Base-by-base conservation (phyloP, 2,797 vertebrate species). In the Ambastaia sidthimunki region DNA sequence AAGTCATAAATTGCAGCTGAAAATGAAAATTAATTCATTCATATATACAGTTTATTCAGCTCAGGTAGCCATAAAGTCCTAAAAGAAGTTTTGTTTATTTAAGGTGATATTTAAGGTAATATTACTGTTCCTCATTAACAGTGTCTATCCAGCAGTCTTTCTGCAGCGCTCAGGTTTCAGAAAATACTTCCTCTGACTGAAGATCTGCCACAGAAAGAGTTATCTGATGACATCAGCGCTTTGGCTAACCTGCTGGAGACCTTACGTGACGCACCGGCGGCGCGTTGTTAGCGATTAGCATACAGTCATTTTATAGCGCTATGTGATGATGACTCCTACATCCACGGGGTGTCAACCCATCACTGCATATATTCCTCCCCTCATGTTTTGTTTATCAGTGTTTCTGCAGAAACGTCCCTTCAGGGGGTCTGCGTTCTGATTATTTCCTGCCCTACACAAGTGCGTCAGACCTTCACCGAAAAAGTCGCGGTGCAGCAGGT, bases 361-460 rank as follows among this genome's bases (percentile, higher is more conserved):
- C 80, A 80, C 82, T 78, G 63, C 41, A 59, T 67, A 21, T 66
- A 76, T 71, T 44, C 69, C 50, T 59, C 80, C 76, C 55, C 65
- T 66, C 75, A 70, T 60, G 74, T 65, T 13, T 73, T 81, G 74
- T 84, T 86, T 86, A 82, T 84, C 82, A 75, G 76, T 19, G 71
- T 69, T 71, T 78, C 55, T 78, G 80, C 80, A 83, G 78, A 75
- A 73, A 81, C 81, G 12, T 57, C 55, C 80, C 78, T 83, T 18
- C 31, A 37, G 59, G 75, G 71, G 55, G 2, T 18, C 54, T 25
- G 57, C 54, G 57, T 47, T 82, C 59, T 74, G 80, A 80, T 84
- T 82, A 75, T 78, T 80, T 82, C 19, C 71, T 71, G 67, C 25
- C 44, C 47, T 6, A 52, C 11, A 83, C 34, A 78, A 74, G 48